A percentile compares a stretch with the other conserved stretches of the same genome.
Evolutionary conservation across 2,888 invertebrate species (phyloP).

Genomic region (Lycocerus yunnanus): DNA sequence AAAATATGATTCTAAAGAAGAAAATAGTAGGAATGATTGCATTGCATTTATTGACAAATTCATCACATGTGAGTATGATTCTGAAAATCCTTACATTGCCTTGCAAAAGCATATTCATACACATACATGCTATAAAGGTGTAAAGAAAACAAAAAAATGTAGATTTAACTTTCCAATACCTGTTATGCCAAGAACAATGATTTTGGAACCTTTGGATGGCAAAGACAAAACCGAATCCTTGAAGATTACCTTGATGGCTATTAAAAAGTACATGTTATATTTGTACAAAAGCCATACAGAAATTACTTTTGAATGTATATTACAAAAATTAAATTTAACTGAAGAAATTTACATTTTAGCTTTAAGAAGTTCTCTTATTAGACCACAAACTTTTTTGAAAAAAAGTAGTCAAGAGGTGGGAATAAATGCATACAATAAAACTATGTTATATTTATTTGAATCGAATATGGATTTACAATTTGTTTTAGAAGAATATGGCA

Average conservation of each 20-base stretch:
- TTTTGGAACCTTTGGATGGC: too few species aligned
- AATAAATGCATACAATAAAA: constrained; percentile 35
- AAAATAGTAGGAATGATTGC: constrained; percentile 6
- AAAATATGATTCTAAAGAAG: too few species aligned
- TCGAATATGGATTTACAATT: constrained; percentile 36
- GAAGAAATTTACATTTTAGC: not conserved
- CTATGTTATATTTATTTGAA: constrained; percentile 36
- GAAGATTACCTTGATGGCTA: too few species aligned
- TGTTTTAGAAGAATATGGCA: constrained; percentile 34
- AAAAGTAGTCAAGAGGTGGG: constrained; percentile 29
- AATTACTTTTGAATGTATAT: constrained; percentile 1
- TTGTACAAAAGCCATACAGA: too few species aligned
- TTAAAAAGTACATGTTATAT: too few species aligned
- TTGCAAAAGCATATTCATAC: constrained; percentile 33
- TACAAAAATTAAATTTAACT: not conserved
- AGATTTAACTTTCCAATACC: constrained; percentile 31
- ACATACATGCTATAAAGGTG: constrained; percentile 33
- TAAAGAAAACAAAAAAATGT: constrained; percentile 18
- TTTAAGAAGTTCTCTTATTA: not conserved
- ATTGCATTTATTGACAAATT: constrained; percentile 29
- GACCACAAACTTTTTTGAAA: constrained; percentile 28
- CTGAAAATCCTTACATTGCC: constrained; percentile 29
- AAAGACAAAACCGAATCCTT: constrained; percentile 21
- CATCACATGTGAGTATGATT: constrained; percentile 34
- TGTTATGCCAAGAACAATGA: constrained; percentile 17